A percentile compares a stretch with the other conserved stretches of the same genome.
These are phyloP conservation scores for Brenthis daphne DNA, from an alignment of 2,888 invertebrate species.

Conservation along the genomic window DNA sequence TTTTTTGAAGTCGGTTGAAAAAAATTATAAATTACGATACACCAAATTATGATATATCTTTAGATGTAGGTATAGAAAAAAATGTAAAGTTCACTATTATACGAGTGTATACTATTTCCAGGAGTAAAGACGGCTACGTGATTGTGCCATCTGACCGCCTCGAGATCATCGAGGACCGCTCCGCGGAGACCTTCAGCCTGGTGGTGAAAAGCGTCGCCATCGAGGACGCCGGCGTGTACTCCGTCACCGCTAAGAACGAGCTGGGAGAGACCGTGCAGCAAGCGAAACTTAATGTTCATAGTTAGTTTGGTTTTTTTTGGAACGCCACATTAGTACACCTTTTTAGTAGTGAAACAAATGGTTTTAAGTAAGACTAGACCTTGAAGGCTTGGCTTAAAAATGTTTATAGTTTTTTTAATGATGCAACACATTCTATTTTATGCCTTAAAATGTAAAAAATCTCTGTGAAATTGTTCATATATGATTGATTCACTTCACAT, in stretches of 20 bases:
- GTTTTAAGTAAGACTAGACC: too few relatives aligned
- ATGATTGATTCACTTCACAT: too few relatives aligned
- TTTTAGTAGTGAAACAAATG: too few relatives aligned
- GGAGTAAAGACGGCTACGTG: constrained; percentile 85
- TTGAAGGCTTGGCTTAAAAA: too few relatives aligned
- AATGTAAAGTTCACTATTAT: background rate
- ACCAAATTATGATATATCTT: too few relatives aligned
- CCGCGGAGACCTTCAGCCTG: constrained; percentile 86
- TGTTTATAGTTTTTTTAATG: too few relatives aligned
- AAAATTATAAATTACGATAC: too few relatives aligned
- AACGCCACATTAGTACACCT: background rate
- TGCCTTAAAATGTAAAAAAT: too few relatives aligned
- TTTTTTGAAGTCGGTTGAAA: too few relatives aligned
- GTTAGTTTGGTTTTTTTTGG: constrained; percentile 71
- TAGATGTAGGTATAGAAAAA: too few relatives aligned
- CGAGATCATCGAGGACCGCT: constrained; percentile 83
- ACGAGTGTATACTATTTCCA: constrained; percentile 44
- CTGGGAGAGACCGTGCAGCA: constrained; percentile 87
- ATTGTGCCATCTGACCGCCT: constrained; percentile 82
- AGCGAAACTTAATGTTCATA: constrained; percentile 87
- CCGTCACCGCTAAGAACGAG: constrained; percentile 89
- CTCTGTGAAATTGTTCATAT: too few relatives aligned
- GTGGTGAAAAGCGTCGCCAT: constrained; percentile 86
- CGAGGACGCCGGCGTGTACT: constrained; percentile 90
- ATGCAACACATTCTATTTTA: too few relatives aligned